A percentile compares a stretch with the other conserved stretches of the same genome.
These are phyloP conservation scores for Wasmannia auropunctata DNA, from an alignment of 1,140 invertebrate species.

Conservation along the genomic window DNA sequence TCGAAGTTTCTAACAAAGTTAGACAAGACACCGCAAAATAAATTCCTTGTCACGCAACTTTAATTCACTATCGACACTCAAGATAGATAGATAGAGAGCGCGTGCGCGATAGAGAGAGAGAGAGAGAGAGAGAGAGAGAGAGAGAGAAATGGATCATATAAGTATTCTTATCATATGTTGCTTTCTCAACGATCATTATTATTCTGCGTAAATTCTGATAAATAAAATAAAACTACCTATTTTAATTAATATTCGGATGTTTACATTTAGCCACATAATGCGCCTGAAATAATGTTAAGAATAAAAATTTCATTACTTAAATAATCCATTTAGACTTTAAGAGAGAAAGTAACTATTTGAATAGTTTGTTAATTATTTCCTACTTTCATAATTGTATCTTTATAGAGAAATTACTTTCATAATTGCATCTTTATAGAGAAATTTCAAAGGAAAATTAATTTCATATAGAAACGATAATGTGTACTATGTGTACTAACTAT, in stretches of 20 bases:
- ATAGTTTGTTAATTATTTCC: not conserved
- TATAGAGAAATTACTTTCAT: not conserved
- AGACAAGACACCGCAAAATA: slow-evolving; percentile 52
- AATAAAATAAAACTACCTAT: not conserved
- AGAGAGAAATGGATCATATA: not conserved
- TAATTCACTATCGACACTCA: slow-evolving; percentile 54
- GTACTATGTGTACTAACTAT: too few species aligned
- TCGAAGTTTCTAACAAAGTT: slow-evolving; percentile 47
- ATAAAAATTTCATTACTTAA: not conserved
- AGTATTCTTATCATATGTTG: not conserved
- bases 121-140: not conserved
- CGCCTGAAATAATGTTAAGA: not conserved
- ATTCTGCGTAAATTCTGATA: not conserved
- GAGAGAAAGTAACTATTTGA: not conserved
- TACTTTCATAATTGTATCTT: not conserved
- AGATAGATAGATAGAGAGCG: slow-evolving; percentile 1
- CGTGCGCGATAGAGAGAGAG: not conserved
- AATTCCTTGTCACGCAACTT: slow-evolving; percentile 56
- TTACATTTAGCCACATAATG: not conserved
- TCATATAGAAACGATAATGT: not conserved
- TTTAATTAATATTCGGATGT: not conserved
- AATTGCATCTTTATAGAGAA: not conserved
- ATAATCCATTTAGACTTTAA: not conserved
- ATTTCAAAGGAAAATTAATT: not conserved
- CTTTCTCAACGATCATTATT: not conserved